phyloP scores from a whole-genome alignment of 1,140 invertebrate genomes.

The Acromyrmex echinatior region DNA sequence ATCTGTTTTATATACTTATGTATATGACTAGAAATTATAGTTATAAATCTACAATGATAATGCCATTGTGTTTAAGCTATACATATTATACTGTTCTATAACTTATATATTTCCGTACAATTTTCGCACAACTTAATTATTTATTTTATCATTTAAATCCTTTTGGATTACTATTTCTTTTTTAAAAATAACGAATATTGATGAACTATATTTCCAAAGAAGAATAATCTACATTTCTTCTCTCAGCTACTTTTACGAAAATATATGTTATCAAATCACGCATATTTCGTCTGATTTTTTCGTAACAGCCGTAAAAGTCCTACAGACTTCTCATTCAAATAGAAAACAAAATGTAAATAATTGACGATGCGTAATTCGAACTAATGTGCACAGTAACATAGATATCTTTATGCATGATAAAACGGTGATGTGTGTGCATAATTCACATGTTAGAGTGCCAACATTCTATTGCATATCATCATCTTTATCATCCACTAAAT shows the following conservation, averaged over 20 bases:
- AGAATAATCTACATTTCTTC: conserved; percentile 29
- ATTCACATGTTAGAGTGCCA: conserved; percentile 38
- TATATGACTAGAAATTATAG: conserved; percentile 70
- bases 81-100: conserved; percentile 6
- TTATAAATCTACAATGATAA: conserved; percentile 39
- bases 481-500: neutral
- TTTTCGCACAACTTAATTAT: conserved; percentile 44
- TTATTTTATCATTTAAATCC: conserved; percentile 19
- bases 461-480: conserved; percentile 30
- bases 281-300: neutral
- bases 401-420: conserved; percentile 60
- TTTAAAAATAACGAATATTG: conserved; percentile 31
- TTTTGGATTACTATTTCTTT: conserved; percentile 22
- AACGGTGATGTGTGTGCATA: conserved; percentile 38
- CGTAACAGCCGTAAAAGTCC: conserved; percentile 5
- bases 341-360: conserved; percentile 66
- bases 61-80: conserved; percentile 28
- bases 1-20: conserved; percentile 8
- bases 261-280: conserved; percentile 44
- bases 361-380: conserved; percentile 70
- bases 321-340: conserved; percentile 42
- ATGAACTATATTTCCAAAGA: conserved; percentile 27
- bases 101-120: conserved; percentile 31
- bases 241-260: conserved; percentile 33
- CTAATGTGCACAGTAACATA: conserved; percentile 61